Percentiles rank a stretch among this genome's conserved stretches.
Conservation (phyloP, 2,113 vertebrate species). For the Dromaius novaehollandiae region DNA sequence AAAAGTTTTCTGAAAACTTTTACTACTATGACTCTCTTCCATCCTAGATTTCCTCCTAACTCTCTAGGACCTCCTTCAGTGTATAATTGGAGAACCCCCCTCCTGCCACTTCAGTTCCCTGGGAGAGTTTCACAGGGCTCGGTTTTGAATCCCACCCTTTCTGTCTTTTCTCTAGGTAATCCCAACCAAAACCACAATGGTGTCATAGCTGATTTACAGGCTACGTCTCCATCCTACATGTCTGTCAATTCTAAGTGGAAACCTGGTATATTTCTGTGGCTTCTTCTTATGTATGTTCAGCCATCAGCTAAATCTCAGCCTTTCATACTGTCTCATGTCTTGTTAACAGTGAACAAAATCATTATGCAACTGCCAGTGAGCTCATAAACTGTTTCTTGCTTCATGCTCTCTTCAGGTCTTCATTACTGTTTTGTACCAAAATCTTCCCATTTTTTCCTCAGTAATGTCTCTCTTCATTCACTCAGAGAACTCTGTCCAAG, state of each 20-base stretch:
- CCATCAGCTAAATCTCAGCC: not conserved
- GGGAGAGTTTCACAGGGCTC: too few species aligned
- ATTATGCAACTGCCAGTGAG: not conserved
- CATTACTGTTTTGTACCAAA: not conserved
- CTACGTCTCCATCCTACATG: not conserved
- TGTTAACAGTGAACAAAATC: not conserved
- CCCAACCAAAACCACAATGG: not conserved
- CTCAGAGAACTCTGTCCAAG: not conserved
- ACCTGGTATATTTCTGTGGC: not conserved
- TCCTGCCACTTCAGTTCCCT: too few species aligned
- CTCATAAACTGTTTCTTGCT: not conserved
- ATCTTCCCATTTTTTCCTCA: not conserved
- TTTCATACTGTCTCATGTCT: not conserved
- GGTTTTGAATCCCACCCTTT: not conserved
- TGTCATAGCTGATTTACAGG: not conserved
- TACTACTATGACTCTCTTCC: not conserved
- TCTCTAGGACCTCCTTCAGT: not conserved
- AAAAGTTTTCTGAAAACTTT: not conserved
- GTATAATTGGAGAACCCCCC: too few species aligned
- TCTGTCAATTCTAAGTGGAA: not conserved
- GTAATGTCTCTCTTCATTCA: not conserved
- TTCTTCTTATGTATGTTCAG: not conserved
- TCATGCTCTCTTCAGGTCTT: not conserved
- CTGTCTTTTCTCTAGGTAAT: not conserved
- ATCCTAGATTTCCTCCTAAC: not conserved